Evolutionary conservation across 2,888 invertebrate species (phyloP), one percentile per base, ranked within the genome.

Genomic region (Trichogramma dendrolimi): DNA sequence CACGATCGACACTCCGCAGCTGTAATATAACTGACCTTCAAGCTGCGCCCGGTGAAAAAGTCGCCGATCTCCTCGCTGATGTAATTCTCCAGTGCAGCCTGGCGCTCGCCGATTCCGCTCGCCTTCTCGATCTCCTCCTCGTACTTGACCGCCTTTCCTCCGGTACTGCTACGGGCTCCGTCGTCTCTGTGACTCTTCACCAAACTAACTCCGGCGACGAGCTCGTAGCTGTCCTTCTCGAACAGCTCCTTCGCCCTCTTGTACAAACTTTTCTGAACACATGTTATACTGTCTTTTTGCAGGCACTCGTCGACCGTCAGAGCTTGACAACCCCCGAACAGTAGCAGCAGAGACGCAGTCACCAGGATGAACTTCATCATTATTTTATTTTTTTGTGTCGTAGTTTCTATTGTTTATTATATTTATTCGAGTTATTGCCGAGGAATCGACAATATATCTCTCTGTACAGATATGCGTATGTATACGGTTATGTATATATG

Each of bases 231-330:
- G 61, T 84, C 84, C 75, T 82, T 82, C 56, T 82, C 83, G 72
- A 86, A 85, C 74, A 86, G 80, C 42, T 83, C 81, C 72, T 82
- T 83, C 50, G 85, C 84, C 70, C 81, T 82, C 64, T 84, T 81
- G 81, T 81, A 86, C 62, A 86, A 75, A 63, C 82, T 82, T 71
- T 83, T 80, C 78, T 87, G 86, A 64, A 86, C 79, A 79, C 86
- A 87, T 69, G 85, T 83, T 67, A 86, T 86, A 62, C 86, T 86
- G 79, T 86, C 86, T 73, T 82, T 81, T 69, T 82, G 79, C 67
- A 86, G 79, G 72, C 86, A 86, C 69, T 84, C 82, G 70, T 84
- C 81, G 70, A 85, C 77, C 68, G 70, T 80, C 67, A 80, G 78
- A 55, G 75, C 74, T n/a, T 71, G 70, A 52, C 27, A 27, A 27